These are phyloP conservation scores for Nemapogon koenigi DNA, from an alignment of 2,888 invertebrate genomes.

Conservation along the genomic window DNA sequence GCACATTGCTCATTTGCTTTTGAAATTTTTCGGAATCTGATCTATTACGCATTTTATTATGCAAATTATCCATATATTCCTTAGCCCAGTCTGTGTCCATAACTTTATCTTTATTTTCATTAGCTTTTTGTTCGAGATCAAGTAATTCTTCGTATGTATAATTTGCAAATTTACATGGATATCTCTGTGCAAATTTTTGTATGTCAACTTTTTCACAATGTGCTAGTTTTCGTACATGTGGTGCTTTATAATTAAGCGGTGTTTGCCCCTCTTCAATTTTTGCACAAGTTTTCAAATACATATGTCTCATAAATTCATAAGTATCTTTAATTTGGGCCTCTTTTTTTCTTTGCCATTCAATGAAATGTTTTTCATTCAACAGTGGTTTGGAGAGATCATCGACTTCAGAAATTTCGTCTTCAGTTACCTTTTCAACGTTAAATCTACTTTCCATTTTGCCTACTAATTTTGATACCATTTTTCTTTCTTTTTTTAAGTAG, in stretches of 20 bases:
- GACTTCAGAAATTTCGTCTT: slow-evolving; percentile 32
- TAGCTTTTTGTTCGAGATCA: slow-evolving; percentile 32
- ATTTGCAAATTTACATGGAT: slow-evolving; percentile 41
- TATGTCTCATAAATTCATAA: slow-evolving; percentile 42
- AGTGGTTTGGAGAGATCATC: slow-evolving; percentile 51
- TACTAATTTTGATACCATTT: slow-evolving; percentile 42
- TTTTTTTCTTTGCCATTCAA: slow-evolving; percentile 66
- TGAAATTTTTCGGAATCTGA: slow-evolving; percentile 51
- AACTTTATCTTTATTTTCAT: slow-evolving; percentile 27
- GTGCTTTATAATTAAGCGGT: slow-evolving; percentile 21
- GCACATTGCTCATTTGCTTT: slow-evolving; percentile 48
- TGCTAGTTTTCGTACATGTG: slow-evolving; percentile 20
- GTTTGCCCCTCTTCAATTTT: slow-evolving; percentile 34
- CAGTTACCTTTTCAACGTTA: slow-evolving; percentile 33
- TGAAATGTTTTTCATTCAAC: slow-evolving; percentile 48
- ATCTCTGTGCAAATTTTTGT: slow-evolving; percentile 33
- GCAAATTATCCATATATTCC: slow-evolving; percentile 54
- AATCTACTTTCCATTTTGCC: slow-evolving; percentile 45
- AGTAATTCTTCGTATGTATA: slow-evolving; percentile 47
- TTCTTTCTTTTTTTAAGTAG: slow-evolving; percentile 54
- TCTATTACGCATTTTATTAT: slow-evolving; percentile 41
- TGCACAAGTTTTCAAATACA: slow-evolving; percentile 39
- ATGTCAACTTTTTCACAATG: slow-evolving; percentile 35
- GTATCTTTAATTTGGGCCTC: slow-evolving; percentile 44
- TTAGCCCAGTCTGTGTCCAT: slow-evolving; percentile 45